These are phyloP conservation scores for Serrognathus titanus DNA, from an alignment of 2,888 invertebrate genomes.

Conservation along the genomic window DNA sequence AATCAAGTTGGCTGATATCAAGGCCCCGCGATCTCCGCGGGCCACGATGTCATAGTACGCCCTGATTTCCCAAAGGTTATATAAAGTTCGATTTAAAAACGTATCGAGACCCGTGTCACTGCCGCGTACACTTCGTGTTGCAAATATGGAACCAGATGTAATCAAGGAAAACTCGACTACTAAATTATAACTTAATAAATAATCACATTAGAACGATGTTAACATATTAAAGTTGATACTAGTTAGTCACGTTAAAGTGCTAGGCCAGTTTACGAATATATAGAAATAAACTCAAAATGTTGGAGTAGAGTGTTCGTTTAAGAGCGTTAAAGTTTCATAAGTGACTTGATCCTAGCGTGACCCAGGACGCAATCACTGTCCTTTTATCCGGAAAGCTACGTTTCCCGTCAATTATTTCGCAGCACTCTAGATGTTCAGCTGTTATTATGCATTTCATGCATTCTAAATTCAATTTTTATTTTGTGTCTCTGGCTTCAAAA, in stretches of 20 bases:
- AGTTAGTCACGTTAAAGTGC: no score
- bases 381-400: slow-evolving; percentile 30
- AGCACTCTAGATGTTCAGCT: slow-evolving; percentile 17
- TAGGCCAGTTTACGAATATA: no score
- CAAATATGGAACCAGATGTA: background rate
- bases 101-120: slow-evolving; percentile 45
- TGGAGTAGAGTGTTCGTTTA: slow-evolving; percentile 11
- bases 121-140: slow-evolving; percentile 15
- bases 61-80: slow-evolving; percentile 49
- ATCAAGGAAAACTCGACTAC: background rate
- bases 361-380: slow-evolving; percentile 32
- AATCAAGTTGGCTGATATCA: slow-evolving; percentile 33
- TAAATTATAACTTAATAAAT: background rate
- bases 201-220: background rate
- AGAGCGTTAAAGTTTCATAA: slow-evolving; percentile 25
- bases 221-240: no score
- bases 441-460: slow-evolving; percentile 20
- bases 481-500: no score
- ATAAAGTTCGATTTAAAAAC: slow-evolving; percentile 51
- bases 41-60: slow-evolving; percentile 37
- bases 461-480: background rate
- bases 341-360: slow-evolving; percentile 24
- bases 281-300: background rate
- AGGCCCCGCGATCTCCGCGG: slow-evolving; percentile 31
- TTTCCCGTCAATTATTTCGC: slow-evolving; percentile 30